These are phyloP conservation scores for Ophion ventricosus DNA, from an alignment of 2,888 invertebrate genomes.

Conservation along the genomic window DNA sequence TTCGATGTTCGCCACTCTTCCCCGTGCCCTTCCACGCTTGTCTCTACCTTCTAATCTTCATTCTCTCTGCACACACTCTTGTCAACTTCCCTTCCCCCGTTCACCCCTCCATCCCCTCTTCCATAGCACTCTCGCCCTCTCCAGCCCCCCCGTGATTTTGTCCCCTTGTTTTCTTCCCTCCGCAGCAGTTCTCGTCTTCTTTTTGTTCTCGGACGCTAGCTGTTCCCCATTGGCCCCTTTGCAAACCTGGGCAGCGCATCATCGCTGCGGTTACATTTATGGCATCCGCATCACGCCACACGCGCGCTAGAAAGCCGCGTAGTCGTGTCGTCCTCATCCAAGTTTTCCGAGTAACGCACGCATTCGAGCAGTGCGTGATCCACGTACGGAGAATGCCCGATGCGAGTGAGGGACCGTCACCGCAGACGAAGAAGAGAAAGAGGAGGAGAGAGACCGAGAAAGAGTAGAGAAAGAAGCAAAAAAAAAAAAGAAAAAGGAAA, in stretches of 20 bases:
- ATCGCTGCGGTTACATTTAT: conserved; percentile 56
- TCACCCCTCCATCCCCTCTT: too few species aligned
- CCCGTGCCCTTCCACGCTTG: too few species aligned
- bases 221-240: conserved; percentile 11
- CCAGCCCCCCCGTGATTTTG: not conserved
- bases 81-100: not conserved
- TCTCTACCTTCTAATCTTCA: too few species aligned
- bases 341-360: conserved; percentile 64
- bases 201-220: not conserved
- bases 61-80: too few species aligned
- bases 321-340: conserved; percentile 34
- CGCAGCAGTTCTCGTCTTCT: conserved; percentile 9
- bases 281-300: conserved; percentile 49
- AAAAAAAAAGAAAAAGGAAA: conserved; percentile 60
- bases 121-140: too few species aligned
- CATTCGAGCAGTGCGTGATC: conserved; percentile 53
- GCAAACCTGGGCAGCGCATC: conserved; percentile 13
- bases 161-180: not conserved
- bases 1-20: too few species aligned
- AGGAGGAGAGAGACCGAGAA: conserved; percentile 25
- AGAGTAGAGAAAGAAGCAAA: conserved; percentile 54
- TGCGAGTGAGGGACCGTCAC: conserved; percentile 24
- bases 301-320: conserved; percentile 11
- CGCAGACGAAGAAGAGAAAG: not conserved
- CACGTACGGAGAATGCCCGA: conserved; percentile 57